Percentiles rank a stretch among this genome's conserved stretches.
phyloP scores from a whole-genome alignment of 2,797 vertebrate species.

The Anas acuta region DNA sequence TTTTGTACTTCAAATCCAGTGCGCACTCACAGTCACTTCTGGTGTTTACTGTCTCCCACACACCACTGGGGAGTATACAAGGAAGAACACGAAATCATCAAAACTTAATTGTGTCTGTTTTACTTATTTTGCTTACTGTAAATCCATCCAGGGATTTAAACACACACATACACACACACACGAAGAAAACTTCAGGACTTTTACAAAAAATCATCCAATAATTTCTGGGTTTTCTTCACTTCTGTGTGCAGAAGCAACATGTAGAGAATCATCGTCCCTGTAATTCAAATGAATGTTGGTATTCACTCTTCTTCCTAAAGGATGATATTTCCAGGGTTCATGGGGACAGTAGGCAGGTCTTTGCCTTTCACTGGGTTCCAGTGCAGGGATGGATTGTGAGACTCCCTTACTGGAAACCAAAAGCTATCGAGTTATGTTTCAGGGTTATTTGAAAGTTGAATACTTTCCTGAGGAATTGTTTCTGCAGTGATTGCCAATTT shows the following conservation, averaged over 20 bases:
- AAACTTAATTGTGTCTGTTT: neutral
- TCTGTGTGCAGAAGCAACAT: neutral
- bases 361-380: neutral
- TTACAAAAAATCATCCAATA: neutral
- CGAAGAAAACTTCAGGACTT: neutral
- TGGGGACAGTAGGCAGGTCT: neutral
- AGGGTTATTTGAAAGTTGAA: constrained; percentile 80
- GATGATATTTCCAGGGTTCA: neutral
- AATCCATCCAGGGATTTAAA: neutral
- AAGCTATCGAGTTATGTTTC: constrained; percentile 63
- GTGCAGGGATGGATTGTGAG: neutral
- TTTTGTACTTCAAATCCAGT: neutral
- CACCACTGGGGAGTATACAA: rapidly evolving
- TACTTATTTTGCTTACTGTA: neutral
- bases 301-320: neutral
- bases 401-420: constrained; percentile 53
- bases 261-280: neutral
- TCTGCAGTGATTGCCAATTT: constrained; percentile 81
- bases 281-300: neutral
- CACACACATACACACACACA: no score
- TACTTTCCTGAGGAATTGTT: constrained; percentile 79
- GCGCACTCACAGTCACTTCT: neutral
- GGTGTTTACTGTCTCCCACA: neutral
- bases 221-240: neutral
- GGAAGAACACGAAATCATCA: neutral